Conservation (phyloP, 1,140 invertebrate species). For the Dryas iulia region DNA sequence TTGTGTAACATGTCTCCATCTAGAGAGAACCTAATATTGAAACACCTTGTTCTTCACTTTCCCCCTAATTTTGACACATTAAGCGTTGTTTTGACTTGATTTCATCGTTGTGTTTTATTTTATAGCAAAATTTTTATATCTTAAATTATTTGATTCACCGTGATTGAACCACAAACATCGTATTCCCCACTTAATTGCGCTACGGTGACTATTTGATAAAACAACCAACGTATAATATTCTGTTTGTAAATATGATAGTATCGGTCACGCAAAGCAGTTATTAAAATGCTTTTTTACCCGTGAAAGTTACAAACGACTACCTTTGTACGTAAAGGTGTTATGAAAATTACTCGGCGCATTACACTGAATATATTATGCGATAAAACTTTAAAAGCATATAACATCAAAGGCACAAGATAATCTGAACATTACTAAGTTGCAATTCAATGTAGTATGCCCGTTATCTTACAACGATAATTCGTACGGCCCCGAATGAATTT, state of each 20-base stretch:
- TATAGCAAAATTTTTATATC: no score
- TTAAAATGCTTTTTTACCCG: neutral
- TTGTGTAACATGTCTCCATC: no score
- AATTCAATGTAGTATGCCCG: neutral
- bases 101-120: no score
- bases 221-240: neutral
- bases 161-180: no score
- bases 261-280: neutral
- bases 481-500: slow-evolving; percentile 8
- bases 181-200: no score
- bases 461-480: slow-evolving; percentile 15
- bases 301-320: neutral
- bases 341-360: neutral
- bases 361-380: neutral
- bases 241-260: neutral
- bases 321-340: neutral
- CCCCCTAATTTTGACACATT: no score
- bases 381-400: slow-evolving; percentile 1
- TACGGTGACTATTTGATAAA: neutral
- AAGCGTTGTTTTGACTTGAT: no score
- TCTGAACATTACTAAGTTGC: neutral
- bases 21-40: no score
- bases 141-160: no score
- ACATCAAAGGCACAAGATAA: neutral
- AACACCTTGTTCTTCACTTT: no score